Conservation (phyloP, 2,113 vertebrate genomes). For the Microcebus jonahi region DNA sequence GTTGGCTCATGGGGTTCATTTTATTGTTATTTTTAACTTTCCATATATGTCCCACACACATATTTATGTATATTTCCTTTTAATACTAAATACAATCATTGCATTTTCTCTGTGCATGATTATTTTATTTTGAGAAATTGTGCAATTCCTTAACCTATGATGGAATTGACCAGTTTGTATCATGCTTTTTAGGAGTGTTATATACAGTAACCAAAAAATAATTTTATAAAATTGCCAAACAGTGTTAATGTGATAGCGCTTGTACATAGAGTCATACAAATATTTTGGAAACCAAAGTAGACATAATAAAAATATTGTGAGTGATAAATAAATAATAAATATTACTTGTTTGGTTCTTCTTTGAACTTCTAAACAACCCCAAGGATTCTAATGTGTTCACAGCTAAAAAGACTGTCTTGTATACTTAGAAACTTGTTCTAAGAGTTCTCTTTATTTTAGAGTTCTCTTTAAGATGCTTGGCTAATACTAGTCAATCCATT, state of each 20-base stretch:
- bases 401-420: neutral
- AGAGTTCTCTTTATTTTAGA: neutral
- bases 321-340: neutral
- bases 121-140: neutral
- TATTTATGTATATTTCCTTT: neutral
- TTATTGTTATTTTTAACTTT: neutral
- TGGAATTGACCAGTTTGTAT: neutral
- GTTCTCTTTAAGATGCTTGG: neutral
- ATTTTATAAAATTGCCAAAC: neutral
- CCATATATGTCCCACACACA: neutral
- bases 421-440: neutral
- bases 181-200: neutral
- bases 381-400: neutral
- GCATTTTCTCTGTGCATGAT: neutral
- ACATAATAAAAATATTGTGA: neutral
- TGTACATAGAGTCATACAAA: neutral
- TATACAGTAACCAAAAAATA: neutral
- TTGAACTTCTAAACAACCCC: neutral
- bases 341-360: neutral
- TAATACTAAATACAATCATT: neutral
- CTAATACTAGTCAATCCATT: neutral
- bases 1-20: neutral
- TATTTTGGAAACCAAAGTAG: slow-evolving; percentile 6
- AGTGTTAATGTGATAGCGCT: neutral
- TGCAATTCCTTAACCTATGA: neutral